A percentile compares a stretch with the other conserved stretches of the same genome.
Conservation (phyloP, 2,113 vertebrate species). For the Helogale parvula region DNA sequence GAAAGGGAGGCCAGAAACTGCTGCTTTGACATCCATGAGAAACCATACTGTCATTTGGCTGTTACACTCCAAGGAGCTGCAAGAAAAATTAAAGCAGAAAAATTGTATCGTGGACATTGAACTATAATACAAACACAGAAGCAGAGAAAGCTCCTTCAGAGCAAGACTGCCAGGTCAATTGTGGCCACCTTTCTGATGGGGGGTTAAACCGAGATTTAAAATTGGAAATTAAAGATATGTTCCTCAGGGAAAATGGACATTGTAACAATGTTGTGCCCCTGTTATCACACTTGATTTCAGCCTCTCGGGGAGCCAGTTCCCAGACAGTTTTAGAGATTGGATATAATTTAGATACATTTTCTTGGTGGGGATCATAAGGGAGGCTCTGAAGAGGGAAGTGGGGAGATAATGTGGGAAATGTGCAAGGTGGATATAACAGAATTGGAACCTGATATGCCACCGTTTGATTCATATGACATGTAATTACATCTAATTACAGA, state of each 20-base stretch:
- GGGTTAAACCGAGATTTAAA: conserved; percentile 15
- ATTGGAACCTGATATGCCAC: not conserved
- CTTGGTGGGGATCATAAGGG: conserved; percentile 22
- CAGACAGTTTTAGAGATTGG: not conserved
- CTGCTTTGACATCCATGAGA: not conserved
- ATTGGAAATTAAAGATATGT: not conserved
- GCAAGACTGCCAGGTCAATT: not conserved
- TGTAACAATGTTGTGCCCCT: not conserved
- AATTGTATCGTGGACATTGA: not conserved
- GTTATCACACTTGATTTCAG: conserved; percentile 27
- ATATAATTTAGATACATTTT: conserved; percentile 48
- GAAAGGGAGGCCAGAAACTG: not conserved
- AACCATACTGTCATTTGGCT: not conserved
- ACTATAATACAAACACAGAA: not conserved
- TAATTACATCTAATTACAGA: conserved; percentile 43
- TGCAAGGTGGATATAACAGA: not conserved
- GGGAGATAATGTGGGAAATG: not conserved
- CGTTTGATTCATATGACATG: not conserved
- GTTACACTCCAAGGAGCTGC: not conserved
- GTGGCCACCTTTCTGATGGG: not conserved
- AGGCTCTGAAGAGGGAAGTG: not conserved
- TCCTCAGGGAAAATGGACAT: conserved; percentile 18
- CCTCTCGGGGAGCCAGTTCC: not conserved
- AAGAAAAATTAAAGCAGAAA: not conserved
- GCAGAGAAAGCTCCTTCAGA: not conserved